Percentiles rank a stretch among this genome's conserved stretches.
phyloP scores from a whole-genome alignment of 2,888 invertebrate species.

The Habrosyne pyritoides region DNA sequence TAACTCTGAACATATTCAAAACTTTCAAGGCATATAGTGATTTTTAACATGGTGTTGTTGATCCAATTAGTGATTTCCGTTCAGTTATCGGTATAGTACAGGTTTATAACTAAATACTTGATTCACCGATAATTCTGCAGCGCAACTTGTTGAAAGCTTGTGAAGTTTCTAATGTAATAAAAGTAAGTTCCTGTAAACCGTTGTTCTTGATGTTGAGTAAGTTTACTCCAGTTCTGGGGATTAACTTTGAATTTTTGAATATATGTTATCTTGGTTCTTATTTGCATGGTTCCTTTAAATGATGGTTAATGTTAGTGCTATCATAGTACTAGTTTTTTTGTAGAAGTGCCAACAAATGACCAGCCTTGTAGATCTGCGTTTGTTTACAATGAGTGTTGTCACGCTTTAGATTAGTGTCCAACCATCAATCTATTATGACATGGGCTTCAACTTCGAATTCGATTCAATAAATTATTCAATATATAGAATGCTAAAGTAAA shows the following conservation, averaged over 20 bases:
- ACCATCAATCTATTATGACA: too few species aligned
- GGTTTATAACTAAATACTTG: not conserved
- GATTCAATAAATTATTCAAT: too few species aligned
- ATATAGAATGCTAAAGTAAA: too few species aligned
- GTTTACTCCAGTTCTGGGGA: not conserved
- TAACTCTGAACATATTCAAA: conserved; percentile 3
- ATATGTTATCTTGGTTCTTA: too few species aligned
- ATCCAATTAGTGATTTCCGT: not conserved
- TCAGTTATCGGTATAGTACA: not conserved
- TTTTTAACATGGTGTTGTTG: not conserved
- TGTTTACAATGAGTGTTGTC: too few species aligned
- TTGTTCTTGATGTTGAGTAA: conserved; percentile 1
- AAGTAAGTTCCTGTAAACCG: not conserved
- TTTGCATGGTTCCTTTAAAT: too few species aligned
- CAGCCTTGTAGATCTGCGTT: too few species aligned
- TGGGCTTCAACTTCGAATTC: too few species aligned
- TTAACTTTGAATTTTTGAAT: not conserved
- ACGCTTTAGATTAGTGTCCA: too few species aligned
- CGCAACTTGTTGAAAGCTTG: not conserved
- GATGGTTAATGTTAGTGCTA: too few species aligned
- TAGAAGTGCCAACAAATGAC: too few species aligned
- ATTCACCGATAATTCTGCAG: not conserved
- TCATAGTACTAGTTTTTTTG: too few species aligned
- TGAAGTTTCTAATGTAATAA: conserved; percentile 2
- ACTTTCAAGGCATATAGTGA: not conserved